Conservation (phyloP, 2,888 invertebrate species). For the Cheilosia urbana region DNA sequence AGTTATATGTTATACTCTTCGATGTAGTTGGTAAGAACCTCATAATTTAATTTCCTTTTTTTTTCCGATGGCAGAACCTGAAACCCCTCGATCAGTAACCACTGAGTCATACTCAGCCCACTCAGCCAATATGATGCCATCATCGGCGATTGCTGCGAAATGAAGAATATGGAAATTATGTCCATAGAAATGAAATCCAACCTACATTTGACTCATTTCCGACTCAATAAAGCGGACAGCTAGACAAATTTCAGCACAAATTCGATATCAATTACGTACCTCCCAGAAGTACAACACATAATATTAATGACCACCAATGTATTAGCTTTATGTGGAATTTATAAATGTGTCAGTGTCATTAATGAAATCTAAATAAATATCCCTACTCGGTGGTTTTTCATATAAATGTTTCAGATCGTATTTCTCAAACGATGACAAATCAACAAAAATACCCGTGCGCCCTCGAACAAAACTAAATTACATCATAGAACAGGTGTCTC, state of each 20-base stretch:
- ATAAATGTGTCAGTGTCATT: background rate
- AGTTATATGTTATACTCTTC: too few relatives aligned
- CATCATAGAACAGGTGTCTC: slow-evolving; percentile 69
- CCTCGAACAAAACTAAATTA: slow-evolving; percentile 43
- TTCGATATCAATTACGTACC: background rate
- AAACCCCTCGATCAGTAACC: too few relatives aligned
- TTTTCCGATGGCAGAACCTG: too few relatives aligned
- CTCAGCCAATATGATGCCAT: too few relatives aligned
- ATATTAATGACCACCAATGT: background rate
- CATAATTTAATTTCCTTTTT: too few relatives aligned
- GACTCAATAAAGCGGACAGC: background rate
- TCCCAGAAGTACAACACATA: background rate
- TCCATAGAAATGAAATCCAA: too few relatives aligned
- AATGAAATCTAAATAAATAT: background rate
- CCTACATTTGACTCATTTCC: background rate
- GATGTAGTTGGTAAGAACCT: too few relatives aligned
- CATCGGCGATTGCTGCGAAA: too few relatives aligned
- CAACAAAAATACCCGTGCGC: slow-evolving; percentile 16
- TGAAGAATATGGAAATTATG: too few relatives aligned
- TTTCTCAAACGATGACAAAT: slow-evolving; percentile 30
- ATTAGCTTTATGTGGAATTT: background rate
- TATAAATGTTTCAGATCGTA: background rate
- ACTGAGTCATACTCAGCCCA: too few relatives aligned
- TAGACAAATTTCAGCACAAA: background rate
- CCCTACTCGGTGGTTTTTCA: background rate